Evolutionary conservation across 53 echinoderm and acorn worm genomes (phyloP), one percentile per base, ranked within the genome.

Genomic region (Luidia sarsii): DNA sequence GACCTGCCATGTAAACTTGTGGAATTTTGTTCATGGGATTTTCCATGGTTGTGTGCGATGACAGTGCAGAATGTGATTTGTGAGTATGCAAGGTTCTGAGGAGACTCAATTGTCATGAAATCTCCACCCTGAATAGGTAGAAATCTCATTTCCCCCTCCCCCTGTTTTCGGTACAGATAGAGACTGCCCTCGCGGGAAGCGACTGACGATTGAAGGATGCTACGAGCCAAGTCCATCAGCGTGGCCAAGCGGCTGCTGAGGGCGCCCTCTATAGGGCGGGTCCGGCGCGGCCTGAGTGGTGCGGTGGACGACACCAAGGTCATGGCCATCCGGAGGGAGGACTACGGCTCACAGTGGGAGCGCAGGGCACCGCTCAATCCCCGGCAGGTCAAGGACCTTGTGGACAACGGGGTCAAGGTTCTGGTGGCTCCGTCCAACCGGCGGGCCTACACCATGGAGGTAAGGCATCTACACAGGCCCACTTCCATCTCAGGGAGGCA

Each of bases 291-390:
- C 63, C 48, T 70, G 13, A 61, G 16, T 16, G 21, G 59, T 14
- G 57, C 48, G 1, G 31, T 56, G 0, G 9, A 19, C 9, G 49
- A 33, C 16, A 48, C 33, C 20, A 71, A 65, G 1, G 82, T 92
- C 57, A 90, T 92, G 87, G 95, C 85, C 0, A 92, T 92, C 33
- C 74, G 95, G 29, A 67, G 95, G 15, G 95, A 95, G 59, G 95
- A 95, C 57, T 95, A 95, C 28, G 95, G 95, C 5, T 92, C 92
- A 13, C 92, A 92, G 75, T 95, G 95, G 95, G 95, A 95, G 70
- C 82, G 95, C 22, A 87, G 95, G 51, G 95, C 95, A 28, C 95
- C 95, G 0, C 81, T 95, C 25, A 89, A 83, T 49, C 95, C 95
- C 8, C 14, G 13, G 23, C 87, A 90, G 33, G 95, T 95, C 37